Evolutionary conservation across 2,797 vertebrate genomes (phyloP).

Genomic region (Enteromius paludinosus): DNA sequence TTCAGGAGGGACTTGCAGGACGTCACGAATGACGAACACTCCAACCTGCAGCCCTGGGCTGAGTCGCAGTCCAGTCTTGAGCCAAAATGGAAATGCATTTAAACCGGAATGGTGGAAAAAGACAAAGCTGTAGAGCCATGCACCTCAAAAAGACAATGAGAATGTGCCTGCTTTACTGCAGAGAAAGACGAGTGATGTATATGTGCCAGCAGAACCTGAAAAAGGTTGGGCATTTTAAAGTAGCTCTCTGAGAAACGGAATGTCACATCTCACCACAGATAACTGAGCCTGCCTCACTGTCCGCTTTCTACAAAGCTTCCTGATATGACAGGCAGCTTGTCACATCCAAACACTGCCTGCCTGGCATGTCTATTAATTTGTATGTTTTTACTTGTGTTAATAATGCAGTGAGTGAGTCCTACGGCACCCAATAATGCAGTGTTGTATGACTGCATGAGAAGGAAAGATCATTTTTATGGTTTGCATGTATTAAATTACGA

Average conservation of each 20-base stretch:
- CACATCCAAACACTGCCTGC: slow-evolving; percentile 63
- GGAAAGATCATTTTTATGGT: slow-evolving; percentile 50
- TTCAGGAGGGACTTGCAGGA: slow-evolving; percentile 59
- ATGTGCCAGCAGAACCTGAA: slow-evolving; percentile 12
- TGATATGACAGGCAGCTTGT: slow-evolving; percentile 50
- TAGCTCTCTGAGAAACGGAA: slow-evolving; percentile 26
- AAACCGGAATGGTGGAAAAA: not conserved
- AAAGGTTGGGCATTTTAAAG: slow-evolving; percentile 40
- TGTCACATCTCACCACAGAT: slow-evolving; percentile 61
- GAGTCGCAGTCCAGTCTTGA: slow-evolving; percentile 70
- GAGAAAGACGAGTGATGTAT: slow-evolving; percentile 24
- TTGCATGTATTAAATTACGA: slow-evolving; percentile 53
- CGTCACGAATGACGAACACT: slow-evolving; percentile 49
- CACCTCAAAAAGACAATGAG: slow-evolving; percentile 63
- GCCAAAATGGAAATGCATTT: slow-evolving; percentile 58
- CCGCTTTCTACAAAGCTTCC: slow-evolving; percentile 48
- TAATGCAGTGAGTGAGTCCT: slow-evolving; percentile 56
- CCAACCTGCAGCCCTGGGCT: slow-evolving; percentile 53
- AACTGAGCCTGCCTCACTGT: slow-evolving; percentile 54
- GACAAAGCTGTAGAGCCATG: slow-evolving; percentile 44
- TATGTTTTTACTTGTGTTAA: slow-evolving; percentile 39
- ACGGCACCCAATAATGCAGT: slow-evolving; percentile 48
- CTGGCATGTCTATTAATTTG: slow-evolving; percentile 47
- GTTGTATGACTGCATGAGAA: slow-evolving; percentile 55
- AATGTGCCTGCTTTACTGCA: slow-evolving; percentile 65